Percentiles rank a stretch among this genome's conserved stretches.
These are phyloP conservation scores for Drosophila saltans DNA, from an alignment of 1,140 invertebrate species.

Conservation along the genomic window DNA sequence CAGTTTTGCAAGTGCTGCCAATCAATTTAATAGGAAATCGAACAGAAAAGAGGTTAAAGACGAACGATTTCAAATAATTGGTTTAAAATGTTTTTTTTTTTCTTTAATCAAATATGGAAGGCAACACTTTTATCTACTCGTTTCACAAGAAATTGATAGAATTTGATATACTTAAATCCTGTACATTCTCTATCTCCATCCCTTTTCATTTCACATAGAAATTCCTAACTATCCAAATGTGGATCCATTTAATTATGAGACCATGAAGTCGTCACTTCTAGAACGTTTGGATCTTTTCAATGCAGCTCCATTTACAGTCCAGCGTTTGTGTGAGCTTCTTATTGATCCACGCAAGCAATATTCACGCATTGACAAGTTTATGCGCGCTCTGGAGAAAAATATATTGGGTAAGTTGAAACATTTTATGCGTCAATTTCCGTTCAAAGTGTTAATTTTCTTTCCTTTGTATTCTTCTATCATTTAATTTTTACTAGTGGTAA, in stretches of 20 bases:
- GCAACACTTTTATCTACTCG: no score
- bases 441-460: no score
- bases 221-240: conserved; percentile 94
- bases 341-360: conserved; percentile 96
- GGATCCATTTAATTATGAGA: conserved; percentile 95
- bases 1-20: no score
- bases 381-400: conserved; percentile 97
- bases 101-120: no score
- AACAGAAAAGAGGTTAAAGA: no score
- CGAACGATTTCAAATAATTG: no score
- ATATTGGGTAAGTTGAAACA: conserved; percentile 85
- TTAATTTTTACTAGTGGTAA: conserved; percentile 87
- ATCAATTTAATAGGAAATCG: no score
- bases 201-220: conserved; percentile 72
- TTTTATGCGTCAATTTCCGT: no score
- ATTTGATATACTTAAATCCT: no score
- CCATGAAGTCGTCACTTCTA: conserved; percentile 92
- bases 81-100: no score
- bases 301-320: conserved; percentile 97
- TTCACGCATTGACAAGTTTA: conserved; percentile 97
- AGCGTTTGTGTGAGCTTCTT: conserved; percentile 96
- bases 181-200: background rate
- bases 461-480: background rate
- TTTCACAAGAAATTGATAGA: no score
- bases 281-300: conserved; percentile 92